Base-by-base conservation (phyloP, 1,140 invertebrate species). In the Episyrphus balteatus region DNA sequence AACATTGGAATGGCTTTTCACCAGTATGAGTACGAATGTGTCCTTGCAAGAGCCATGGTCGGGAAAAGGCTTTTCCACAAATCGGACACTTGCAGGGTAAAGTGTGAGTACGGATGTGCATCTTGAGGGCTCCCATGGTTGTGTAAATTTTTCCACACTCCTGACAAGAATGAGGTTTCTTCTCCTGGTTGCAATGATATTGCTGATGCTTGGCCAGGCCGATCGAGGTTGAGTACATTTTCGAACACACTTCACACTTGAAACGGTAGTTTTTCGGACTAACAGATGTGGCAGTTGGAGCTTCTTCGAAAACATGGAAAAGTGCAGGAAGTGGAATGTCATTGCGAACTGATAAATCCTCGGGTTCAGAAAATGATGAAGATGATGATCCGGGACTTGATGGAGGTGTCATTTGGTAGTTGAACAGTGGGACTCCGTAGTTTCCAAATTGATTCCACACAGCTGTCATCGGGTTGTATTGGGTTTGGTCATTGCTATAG, bases 1-100 rank as follows among this genome's bases (percentile, higher is more conserved):
- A 81, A 69, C 94, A 99, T 37, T 87, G 83, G 76, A 97, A 99
- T 0, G 95, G 94, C 61, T 98, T 98, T 70, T 98, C 81, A 0
- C 80, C 80, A 0, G 78, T 80, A 67, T 95, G 91, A 0, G 91
- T 94, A 26, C 91, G 75, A 55, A 94, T 92, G 71, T 95, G 91
- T 1, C 91, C 90, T 70, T 97, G 92, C 3, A 98, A 78, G 32
- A 98, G 71, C 94, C 94, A 98, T 0, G 94, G 94, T 32, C 94
- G 74, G 1, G 90, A 95, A 73, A 98, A 98, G 2, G 93, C 92
- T 68, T 98, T 98, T 1, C 93, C 93, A 66, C 94, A 98, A 19
- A 96, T 73, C 52, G 86, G 83, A 63, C 95, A 98, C 72, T 95
- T 96, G 77, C 93, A 98, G 0, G 95, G 95, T 51, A 98, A 69